A percentile compares a stretch with the other conserved stretches of the same genome.
phyloP scores from a whole-genome alignment of 53 echinoderm and acorn worm genomes.

The Antedon mediterranea region DNA sequence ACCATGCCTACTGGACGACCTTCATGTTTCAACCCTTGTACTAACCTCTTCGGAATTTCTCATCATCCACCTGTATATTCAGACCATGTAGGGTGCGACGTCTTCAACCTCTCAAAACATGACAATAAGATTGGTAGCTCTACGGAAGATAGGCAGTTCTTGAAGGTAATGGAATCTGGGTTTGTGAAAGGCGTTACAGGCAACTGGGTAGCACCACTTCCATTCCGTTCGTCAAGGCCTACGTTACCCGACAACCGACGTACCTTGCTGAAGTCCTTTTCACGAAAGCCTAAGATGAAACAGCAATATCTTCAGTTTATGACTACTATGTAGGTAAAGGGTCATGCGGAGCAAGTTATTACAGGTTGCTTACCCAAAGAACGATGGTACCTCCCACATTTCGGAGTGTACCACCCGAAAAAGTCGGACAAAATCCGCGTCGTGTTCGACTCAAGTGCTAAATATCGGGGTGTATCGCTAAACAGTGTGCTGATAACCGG shows the following conservation, averaged over 20 bases:
- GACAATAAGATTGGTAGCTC: neutral
- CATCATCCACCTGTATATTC: neutral
- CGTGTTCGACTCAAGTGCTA: neutral
- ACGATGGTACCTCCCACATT: no score
- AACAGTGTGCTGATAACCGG: neutral
- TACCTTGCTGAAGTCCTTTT: no score
- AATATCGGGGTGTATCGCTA: neutral
- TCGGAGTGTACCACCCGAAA: no score
- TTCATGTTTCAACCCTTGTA: no score
- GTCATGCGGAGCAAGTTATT: no score
- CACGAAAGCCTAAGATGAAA: no score
- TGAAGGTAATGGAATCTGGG: neutral
- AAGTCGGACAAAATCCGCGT: no score
- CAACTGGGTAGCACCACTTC: neutral
- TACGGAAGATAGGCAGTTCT: neutral
- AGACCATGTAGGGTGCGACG: neutral
- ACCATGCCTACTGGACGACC: no score
- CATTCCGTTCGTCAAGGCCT: neutral
- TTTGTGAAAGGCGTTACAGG: neutral
- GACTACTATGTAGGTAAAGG: no score
- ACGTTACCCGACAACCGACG: slow-evolving; percentile 14
- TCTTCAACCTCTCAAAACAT: neutral
- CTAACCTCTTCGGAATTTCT: neutral
- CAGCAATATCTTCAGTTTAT: no score
- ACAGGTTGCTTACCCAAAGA: no score